Evolutionary conservation across 2,888 invertebrate species (phyloP), one percentile per base, ranked within the genome.

Genomic region (Plusia festucae): DNA sequence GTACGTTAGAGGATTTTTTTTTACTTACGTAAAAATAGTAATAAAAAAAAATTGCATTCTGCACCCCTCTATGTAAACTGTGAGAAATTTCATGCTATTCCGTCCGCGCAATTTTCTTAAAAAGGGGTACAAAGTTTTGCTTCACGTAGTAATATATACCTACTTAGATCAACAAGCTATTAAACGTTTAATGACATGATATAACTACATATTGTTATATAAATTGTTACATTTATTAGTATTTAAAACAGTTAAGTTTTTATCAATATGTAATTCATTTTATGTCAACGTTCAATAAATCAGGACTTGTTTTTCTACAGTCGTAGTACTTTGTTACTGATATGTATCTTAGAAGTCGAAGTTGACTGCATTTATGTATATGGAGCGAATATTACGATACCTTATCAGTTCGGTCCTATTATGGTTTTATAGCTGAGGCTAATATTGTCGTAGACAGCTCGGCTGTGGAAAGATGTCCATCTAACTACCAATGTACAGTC

Each of bases 291-390:
- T 75, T 58, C 49, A 73, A 81, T 83, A 79, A 85, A 79, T 83
- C 67, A 70, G 52, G n/a, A 27, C 61, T 76, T 84, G 83, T 84
- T 82, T 79, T 82, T 83, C 78, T 76, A 60, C 51, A 27, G 49
- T 16, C 20, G 2, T 2, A 49, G n/a, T 51, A 27, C 15, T 30
- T 24, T 15, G 13, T 9, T 49, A 32, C 15, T 57, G 65, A 60
- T 54, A 68, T 73, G 73, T 49, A 46, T 51, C 52, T 53, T 49
- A 53, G 40, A 76, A 73, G 70, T 73, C 73, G 76, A 58, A 15
- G 44, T 40, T 54, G 65, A 54, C 27, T 66, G 44, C 54, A 62
- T 49, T n/a, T 34, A 13, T 74, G 54, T 65, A 60, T 30, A 30
- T 30, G 62, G 61, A 55, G 59, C 65, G 63, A 72, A 72, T 65